These are phyloP conservation scores for Sphaerodactylus townsendi DNA, from an alignment of 2,113 vertebrate species.

Conservation along the genomic window DNA sequence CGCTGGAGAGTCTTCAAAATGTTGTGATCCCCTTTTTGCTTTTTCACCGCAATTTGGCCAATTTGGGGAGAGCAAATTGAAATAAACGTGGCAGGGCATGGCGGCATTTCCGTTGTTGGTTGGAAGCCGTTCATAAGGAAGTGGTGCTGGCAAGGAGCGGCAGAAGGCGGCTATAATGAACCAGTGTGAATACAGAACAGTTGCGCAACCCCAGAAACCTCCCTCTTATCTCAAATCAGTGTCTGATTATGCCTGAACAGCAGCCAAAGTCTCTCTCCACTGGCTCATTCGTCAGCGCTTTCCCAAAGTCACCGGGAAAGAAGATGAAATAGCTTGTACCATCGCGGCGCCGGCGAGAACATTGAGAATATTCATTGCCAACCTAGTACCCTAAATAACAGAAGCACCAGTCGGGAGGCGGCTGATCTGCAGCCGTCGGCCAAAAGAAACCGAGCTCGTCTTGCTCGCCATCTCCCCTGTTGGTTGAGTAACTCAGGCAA, in stretches of 20 bases:
- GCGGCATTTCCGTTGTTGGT: slow-evolving; percentile 3
- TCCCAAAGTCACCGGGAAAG: slow-evolving; percentile 27
- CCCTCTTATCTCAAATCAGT: slow-evolving; percentile 31
- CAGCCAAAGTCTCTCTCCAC: background rate
- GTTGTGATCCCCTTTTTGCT: background rate
- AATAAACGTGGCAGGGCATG: background rate
- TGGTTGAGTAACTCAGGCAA: background rate
- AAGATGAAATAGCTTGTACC: slow-evolving; percentile 20
- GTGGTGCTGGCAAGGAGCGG: slow-evolving; percentile 13
- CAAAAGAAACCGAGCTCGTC: background rate
- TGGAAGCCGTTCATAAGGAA: slow-evolving; percentile 43
- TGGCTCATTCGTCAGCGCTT: slow-evolving; percentile 28
- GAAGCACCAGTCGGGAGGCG: background rate
- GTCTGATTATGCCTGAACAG: slow-evolving; percentile 49
- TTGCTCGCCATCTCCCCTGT: background rate
- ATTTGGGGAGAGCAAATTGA: background rate
- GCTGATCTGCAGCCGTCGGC: background rate
- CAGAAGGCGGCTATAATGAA: slow-evolving; percentile 36
- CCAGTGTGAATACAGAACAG: slow-evolving; percentile 40
- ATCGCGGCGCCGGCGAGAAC: background rate
- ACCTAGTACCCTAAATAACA: slow-evolving; percentile 22
- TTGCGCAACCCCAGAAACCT: slow-evolving; percentile 39
- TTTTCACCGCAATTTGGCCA: background rate
- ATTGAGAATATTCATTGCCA: slow-evolving; percentile 18
- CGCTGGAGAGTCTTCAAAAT: background rate